A percentile compares a stretch with the other conserved stretches of the same genome.
These are phyloP conservation scores for Acipenser oxyrinchus DNA, from an alignment of 2,797 vertebrate species.

Conservation along the genomic window DNA sequence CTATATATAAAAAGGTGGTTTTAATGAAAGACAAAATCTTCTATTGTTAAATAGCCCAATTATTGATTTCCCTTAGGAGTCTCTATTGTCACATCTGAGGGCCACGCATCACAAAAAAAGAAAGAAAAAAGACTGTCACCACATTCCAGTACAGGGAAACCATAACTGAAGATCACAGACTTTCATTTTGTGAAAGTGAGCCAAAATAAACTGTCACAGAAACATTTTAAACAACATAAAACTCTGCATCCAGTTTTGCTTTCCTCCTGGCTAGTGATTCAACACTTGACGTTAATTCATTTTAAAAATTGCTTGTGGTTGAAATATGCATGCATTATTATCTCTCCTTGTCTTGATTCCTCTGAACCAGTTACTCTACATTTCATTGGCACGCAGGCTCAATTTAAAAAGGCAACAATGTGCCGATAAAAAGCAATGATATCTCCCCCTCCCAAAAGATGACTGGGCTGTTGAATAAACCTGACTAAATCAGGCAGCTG, in stretches of 20 bases:
- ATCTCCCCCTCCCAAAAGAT: slow-evolving; percentile 11
- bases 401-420: neutral
- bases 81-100: too few species aligned
- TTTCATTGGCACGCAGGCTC: neutral
- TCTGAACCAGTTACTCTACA: slow-evolving; percentile 13
- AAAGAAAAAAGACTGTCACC: too few species aligned
- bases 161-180: neutral
- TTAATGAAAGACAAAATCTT: too few species aligned
- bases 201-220: slow-evolving; percentile 6
- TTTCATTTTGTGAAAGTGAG: neutral
- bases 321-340: slow-evolving; percentile 30
- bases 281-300: slow-evolving; percentile 24
- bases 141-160: too few species aligned
- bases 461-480: neutral
- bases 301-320: slow-evolving; percentile 31
- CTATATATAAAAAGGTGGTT: too few species aligned
- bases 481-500: neutral
- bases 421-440: neutral
- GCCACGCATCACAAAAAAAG: too few species aligned
- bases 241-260: slow-evolving; percentile 20
- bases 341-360: slow-evolving; percentile 27
- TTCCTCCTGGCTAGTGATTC: slow-evolving; percentile 25
- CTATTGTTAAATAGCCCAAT: too few species aligned
- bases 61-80: too few species aligned
- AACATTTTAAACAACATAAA: slow-evolving; percentile 13